These are phyloP conservation scores for Clistopyga incitator DNA, from an alignment of 2,888 invertebrate genomes.

Conservation along the genomic window DNA sequence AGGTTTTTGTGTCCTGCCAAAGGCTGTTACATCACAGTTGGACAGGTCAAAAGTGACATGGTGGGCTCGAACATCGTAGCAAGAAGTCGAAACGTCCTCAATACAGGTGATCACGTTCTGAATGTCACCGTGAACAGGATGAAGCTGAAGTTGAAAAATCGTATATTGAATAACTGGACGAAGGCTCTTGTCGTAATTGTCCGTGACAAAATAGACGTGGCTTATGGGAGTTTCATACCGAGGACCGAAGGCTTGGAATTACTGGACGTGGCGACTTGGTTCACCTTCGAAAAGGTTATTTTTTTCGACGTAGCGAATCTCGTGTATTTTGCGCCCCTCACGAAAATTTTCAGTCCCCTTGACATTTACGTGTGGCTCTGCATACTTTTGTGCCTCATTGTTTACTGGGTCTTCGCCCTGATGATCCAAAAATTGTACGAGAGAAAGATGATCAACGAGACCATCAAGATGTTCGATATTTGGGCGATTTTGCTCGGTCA, in stretches of 20 bases:
- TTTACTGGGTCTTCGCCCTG: conserved; percentile 9
- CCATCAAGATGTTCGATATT: conserved; percentile 13
- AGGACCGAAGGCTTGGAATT: neutral
- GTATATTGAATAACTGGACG: conserved; percentile 18
- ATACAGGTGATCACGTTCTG: neutral
- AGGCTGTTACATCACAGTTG: neutral
- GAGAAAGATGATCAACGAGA: conserved; percentile 10
- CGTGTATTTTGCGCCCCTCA: neutral
- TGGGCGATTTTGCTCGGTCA: conserved; percentile 41
- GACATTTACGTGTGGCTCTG: conserved; percentile 30
- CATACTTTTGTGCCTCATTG: neutral
- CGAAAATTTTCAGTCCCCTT: conserved; percentile 27
- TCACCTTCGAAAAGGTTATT: conserved; percentile 21
- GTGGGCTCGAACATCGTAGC: neutral
- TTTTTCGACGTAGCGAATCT: conserved; percentile 12
- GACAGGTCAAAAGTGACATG: conserved; percentile 25
- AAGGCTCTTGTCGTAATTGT: conserved; percentile 12
- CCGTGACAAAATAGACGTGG: conserved; percentile 21
- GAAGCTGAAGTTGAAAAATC: neutral
- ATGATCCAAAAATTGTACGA: neutral
- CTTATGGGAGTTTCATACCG: conserved; percentile 39
- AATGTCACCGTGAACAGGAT: neutral
- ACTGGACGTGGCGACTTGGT: conserved; percentile 17
- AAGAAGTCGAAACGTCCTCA: neutral
- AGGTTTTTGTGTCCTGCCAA: conserved; percentile 1